phyloP scores from a whole-genome alignment of 2,888 invertebrate genomes.

The Ganaspis brasiliensis region DNA sequence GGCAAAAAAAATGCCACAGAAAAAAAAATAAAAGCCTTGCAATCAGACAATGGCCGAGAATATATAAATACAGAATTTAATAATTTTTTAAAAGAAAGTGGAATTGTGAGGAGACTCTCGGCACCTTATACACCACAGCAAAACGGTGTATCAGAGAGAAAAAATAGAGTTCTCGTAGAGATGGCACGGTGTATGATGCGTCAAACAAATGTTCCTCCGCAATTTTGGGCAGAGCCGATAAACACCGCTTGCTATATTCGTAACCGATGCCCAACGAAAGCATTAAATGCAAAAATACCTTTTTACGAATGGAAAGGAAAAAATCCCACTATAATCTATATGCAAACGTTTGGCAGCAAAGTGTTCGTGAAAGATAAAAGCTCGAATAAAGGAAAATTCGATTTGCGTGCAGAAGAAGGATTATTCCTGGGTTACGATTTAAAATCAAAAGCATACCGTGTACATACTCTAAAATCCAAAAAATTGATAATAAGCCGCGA shows the following conservation, averaged over 20 bases:
- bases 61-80: conserved; percentile 57
- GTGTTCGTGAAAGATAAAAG: conserved; percentile 43
- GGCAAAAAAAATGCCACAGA: conserved; percentile 41
- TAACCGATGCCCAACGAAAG: conserved; percentile 64
- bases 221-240: conserved; percentile 65
- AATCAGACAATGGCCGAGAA: conserved; percentile 60
- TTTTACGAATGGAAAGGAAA: conserved; percentile 52
- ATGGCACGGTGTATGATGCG: conserved; percentile 64
- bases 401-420: conserved; percentile 43
- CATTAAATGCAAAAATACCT: conserved; percentile 53
- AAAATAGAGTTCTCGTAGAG: conserved; percentile 66
- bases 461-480: conserved; percentile 18
- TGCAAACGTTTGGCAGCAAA: conserved; percentile 45
- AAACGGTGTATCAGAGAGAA: conserved; percentile 69
- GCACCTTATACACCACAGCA: conserved; percentile 66
- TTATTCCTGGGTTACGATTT: conserved; percentile 47
- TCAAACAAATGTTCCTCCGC: conserved; percentile 50
- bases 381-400: conserved; percentile 48
- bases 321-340: conserved; percentile 27
- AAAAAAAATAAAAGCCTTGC: conserved; percentile 54
- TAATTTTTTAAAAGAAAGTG: conserved; percentile 56
- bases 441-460: conserved; percentile 49
- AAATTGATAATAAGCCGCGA: conserved; percentile 40
- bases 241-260: conserved; percentile 60
- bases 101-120: conserved; percentile 63